Evolutionary conservation across 2,888 invertebrate genomes (phyloP).

Genomic region (Schizotus pectinicornis): DNA sequence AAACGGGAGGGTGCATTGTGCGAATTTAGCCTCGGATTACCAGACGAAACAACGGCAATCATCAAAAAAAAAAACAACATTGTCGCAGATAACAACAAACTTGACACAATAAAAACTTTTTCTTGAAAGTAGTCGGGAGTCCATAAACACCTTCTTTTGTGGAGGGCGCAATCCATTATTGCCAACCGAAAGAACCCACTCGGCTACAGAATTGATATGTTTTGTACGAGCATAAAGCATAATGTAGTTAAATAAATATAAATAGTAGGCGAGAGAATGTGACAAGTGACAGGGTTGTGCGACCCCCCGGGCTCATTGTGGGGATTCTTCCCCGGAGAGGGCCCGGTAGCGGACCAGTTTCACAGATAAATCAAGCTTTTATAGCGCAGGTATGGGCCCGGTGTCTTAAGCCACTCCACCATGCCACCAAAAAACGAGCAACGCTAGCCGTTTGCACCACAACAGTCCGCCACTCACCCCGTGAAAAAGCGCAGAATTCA

Average conservation of each 20-base stretch:
- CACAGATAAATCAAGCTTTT: slow-evolving; percentile 51
- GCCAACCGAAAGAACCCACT: slow-evolving; percentile 35
- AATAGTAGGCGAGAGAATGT: slow-evolving; percentile 52
- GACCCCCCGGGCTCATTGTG: slow-evolving; percentile 46
- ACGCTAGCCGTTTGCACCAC: slow-evolving; percentile 21
- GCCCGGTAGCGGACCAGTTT: slow-evolving; percentile 46
- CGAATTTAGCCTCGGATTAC: too few relatives aligned
- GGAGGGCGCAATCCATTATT: slow-evolving; percentile 38
- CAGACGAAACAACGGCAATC: too few relatives aligned
- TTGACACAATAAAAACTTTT: slow-evolving; percentile 5
- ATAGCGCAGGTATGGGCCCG: slow-evolving; percentile 41
- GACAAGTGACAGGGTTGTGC: slow-evolving; percentile 53
- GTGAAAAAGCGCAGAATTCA: too few relatives aligned
- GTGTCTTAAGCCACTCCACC: slow-evolving; percentile 26
- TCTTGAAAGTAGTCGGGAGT: slow-evolving; percentile 20
- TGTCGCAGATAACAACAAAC: too few relatives aligned
- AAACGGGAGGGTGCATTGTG: background rate
- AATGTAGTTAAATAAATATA: slow-evolving; percentile 50
- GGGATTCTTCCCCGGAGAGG: slow-evolving; percentile 39
- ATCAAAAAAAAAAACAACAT: too few relatives aligned
- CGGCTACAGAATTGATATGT: slow-evolving; percentile 46
- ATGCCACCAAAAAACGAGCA: slow-evolving; percentile 15
- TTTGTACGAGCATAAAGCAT: slow-evolving; percentile 47
- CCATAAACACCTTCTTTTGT: slow-evolving; percentile 40
- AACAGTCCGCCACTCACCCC: background rate